Base-by-base conservation (phyloP, 2,113 vertebrate genomes). In the Condylura cristata region DNA sequence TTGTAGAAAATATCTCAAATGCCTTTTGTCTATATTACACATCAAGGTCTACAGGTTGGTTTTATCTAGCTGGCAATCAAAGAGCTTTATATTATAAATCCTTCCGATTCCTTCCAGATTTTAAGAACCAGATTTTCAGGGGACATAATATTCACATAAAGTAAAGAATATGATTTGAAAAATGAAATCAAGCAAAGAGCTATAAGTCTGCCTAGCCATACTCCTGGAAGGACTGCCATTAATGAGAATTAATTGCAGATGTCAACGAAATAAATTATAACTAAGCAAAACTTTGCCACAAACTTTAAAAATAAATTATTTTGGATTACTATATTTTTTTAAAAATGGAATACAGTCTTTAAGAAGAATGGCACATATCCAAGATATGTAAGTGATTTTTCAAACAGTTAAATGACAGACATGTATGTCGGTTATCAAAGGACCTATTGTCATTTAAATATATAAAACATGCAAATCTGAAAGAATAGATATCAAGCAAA, bases 321-420 rank as follows among this genome's bases (percentile, higher is more conserved):
- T 92, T 81, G 39, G 44, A 68, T 91, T 90, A 89, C 68, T 89
- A 0, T 17, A 71, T 92, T 83, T 83, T 89, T n/a, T n/a, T n/a
- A 71, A 86, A 82, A 58, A 28, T 90, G 44, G 46, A 14, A 56
- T 72, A 37, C 20, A 56, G 48, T 84, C 56, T 87, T 78, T 91
- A 70, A 78, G 32, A 90, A 74, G 18, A 87, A 51, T 80, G 37
- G 30, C 17, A 75, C 70, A 8, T 63, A 65, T 70, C 37, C 30
- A 92, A 61, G 34, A 84, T 87, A 41, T 6, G 26, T 51, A 72
- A 93, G 26, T 79, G 48, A 86, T 66, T 76, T 51, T 65, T 24
- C 30, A 75, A 90, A 39, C 56, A 48, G 4, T 16, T 63, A 46
- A 41, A 66, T 30, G 41, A 58, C 13, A 34, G 16, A 20, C 17